These are phyloP conservation scores for Mormoops blainvillei DNA, from an alignment of 2,113 vertebrate species.

Conservation along the genomic window DNA sequence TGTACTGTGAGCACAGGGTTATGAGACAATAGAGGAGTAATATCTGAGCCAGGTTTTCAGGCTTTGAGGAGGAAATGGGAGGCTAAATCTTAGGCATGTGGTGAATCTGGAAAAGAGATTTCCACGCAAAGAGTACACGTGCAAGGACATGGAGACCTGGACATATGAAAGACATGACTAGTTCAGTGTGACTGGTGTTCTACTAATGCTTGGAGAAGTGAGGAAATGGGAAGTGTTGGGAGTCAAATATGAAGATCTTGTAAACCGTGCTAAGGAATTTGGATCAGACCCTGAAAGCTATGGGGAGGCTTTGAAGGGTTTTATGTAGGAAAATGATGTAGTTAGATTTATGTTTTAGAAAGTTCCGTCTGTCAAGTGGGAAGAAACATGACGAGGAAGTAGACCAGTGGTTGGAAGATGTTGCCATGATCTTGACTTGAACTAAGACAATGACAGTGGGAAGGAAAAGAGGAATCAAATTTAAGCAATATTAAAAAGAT, in stretches of 20 bases:
- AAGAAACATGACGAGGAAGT: background rate
- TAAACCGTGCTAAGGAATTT: constrained; percentile 1
- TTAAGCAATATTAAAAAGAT: background rate
- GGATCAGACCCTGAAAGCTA: background rate
- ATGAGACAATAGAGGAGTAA: background rate
- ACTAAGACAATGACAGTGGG: background rate
- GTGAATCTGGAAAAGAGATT: background rate
- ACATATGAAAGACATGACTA: background rate
- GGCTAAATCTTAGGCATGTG: background rate
- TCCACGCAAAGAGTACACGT: background rate
- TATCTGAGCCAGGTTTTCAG: background rate
- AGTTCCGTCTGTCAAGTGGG: background rate
- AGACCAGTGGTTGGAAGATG: background rate
- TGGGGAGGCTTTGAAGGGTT: background rate
- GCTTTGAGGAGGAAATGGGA: background rate
- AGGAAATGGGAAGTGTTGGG: background rate
- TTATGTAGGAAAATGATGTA: constrained; percentile 1
- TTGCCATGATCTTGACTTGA: background rate
- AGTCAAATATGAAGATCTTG: background rate
- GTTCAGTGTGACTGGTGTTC: background rate
- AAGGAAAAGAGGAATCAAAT: background rate
- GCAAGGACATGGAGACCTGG: background rate
- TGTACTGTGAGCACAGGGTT: background rate
- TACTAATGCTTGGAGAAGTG: background rate
- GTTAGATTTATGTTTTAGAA: constrained; percentile 10